Evolutionary conservation across 2,113 vertebrate genomes (phyloP).

Genomic region (Condylura cristata): DNA sequence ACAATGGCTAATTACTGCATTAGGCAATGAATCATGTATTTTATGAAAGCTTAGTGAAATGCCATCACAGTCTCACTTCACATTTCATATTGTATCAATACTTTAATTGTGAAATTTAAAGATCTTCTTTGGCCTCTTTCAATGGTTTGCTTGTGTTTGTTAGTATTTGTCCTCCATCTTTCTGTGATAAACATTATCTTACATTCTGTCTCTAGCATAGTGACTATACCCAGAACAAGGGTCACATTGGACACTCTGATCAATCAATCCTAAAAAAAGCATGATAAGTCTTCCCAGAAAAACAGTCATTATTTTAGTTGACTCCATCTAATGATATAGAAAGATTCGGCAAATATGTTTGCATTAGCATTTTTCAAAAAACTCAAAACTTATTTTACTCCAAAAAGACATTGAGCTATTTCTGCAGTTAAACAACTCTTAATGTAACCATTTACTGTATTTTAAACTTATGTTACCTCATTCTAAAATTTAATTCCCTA

Average conservation of each 20-base stretch:
- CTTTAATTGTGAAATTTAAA: not conserved
- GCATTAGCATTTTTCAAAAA: slow-evolving; percentile 76
- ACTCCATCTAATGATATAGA: slow-evolving; percentile 57
- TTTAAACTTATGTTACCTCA: slow-evolving; percentile 73
- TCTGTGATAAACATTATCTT: not conserved
- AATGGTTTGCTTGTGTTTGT: not conserved
- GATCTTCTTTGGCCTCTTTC: not conserved
- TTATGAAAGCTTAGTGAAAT: not conserved
- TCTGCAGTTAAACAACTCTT: slow-evolving; percentile 81
- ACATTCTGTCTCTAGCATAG: not conserved
- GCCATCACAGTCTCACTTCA: not conserved
- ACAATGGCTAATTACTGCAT: not conserved
- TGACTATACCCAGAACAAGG: not conserved
- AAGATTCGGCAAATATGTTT: slow-evolving; percentile 77
- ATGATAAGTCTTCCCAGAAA: slow-evolving; percentile 14
- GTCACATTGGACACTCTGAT: slow-evolving; percentile 20
- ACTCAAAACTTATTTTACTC: slow-evolving; percentile 73
- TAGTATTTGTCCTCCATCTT: not conserved
- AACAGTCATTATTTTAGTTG: slow-evolving; percentile 55
- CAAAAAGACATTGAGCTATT: slow-evolving; percentile 68
- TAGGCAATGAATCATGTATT: not conserved
- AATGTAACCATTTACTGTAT: slow-evolving; percentile 68
- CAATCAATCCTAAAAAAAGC: not conserved
- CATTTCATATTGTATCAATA: not conserved
- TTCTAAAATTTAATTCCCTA: slow-evolving; percentile 78